Conservation (phyloP, 2,888 invertebrate genomes). For the Lymantria dispar region DNA sequence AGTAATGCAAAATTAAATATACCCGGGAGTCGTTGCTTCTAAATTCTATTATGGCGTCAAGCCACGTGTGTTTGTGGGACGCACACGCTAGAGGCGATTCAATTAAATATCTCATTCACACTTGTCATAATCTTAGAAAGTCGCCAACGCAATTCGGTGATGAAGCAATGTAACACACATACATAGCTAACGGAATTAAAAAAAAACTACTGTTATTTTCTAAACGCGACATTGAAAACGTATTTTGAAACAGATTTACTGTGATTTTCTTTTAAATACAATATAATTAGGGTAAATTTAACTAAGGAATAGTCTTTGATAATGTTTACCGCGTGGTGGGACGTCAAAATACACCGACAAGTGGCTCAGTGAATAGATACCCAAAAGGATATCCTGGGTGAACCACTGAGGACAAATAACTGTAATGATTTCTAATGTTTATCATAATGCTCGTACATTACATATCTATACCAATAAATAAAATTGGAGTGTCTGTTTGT, state of each 20-base stretch:
- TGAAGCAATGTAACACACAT: conserved; percentile 33
- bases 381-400: no score
- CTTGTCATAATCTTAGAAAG: conserved; percentile 50
- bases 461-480: no score
- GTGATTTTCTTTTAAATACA: no score
- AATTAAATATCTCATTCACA: conserved; percentile 50
- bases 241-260: conserved; percentile 6
- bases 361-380: no score
- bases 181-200: conserved; percentile 20
- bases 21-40: conserved; percentile 14
- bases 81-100: conserved; percentile 44
- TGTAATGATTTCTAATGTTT: no score
- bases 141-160: conserved; percentile 36
- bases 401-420: no score
- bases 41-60: conserved; percentile 26
- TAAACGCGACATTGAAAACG: conserved; percentile 6
- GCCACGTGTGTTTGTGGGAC: conserved; percentile 33
- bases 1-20: conserved; percentile 23
- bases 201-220: conserved; percentile 27
- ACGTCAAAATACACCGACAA: no score
- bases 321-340: no score
- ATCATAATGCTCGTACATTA: no score
- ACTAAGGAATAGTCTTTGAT: no score
- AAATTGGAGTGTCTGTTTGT: no score
- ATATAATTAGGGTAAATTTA: no score